Evolutionary conservation across 2,888 invertebrate genomes (phyloP), one percentile per base, ranked within the genome.

Genomic region (Cheilosia vernalis): DNA sequence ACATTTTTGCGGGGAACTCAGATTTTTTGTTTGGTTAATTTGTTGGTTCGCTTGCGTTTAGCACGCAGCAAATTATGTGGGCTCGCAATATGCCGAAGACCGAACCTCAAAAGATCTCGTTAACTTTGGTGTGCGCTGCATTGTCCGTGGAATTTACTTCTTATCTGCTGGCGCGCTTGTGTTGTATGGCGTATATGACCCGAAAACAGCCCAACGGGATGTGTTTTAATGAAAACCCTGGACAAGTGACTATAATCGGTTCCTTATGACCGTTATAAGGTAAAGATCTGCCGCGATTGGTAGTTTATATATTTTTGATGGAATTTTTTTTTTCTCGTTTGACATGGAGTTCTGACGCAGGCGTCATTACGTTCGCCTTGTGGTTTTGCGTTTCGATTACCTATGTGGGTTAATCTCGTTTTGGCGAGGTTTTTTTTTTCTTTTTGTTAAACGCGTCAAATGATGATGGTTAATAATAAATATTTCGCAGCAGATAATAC

Each of bases 221-320:
- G 64, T 70, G 64, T 70, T 58, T 64, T 70, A 84, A 79, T 79
- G 84, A 84, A 84, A 37, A 84, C 74, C 79, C 84, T 63, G 79
- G 79, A 84, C 84, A 84, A 84, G 74, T 84, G 84, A 70, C 69
- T 79, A 73, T 74, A 84, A 84, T 79, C 79, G 79, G 84, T 84
- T 84, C 84, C 84, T 84, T 84, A 84, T 74, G 84, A 79, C 79
- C 84, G 79, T 84, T 84, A 84, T 84, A 79, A 79, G 66, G 79
- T 69, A 69, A 69, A 84, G 79, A 83, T 78, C 67, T 56, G 7
- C 42, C 15, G 24, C 58, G 83, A 84, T 84, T 73, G 79, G 79
- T 79, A 55, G 79, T 60, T 77, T 66, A 55, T 60, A 77, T 19
- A 51, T 21, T 63, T 76, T 73, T 73, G 55, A 78, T 83, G 78